A percentile compares a stretch with the other conserved stretches of the same genome.
phyloP scores from a whole-genome alignment of 2,113 vertebrate genomes.

The Empidonax alnorum region DNA sequence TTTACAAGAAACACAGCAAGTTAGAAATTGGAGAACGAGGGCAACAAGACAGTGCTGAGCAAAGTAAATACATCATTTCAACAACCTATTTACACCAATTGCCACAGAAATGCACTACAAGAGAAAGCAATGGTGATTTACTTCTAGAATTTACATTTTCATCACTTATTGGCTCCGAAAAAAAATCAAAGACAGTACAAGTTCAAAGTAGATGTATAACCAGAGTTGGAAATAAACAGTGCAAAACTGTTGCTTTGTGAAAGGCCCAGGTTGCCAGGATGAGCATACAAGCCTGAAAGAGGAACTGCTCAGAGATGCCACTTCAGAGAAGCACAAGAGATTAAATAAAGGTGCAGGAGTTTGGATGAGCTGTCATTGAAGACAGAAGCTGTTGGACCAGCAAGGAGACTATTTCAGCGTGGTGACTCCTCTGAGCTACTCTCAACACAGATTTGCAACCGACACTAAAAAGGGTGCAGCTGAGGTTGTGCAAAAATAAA shows the following conservation, averaged over 20 bases:
- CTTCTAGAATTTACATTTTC: background rate
- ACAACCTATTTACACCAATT: background rate
- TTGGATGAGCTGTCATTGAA: background rate
- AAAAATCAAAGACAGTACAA: background rate
- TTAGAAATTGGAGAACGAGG: background rate
- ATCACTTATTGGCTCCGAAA: background rate
- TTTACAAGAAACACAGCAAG: background rate
- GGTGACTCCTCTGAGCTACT: background rate
- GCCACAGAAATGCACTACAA: background rate
- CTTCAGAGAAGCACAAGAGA: background rate
- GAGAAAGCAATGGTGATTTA: background rate
- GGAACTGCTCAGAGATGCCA: background rate
- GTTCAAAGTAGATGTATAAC: background rate
- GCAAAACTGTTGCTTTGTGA: background rate
- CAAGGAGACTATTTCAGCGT: background rate
- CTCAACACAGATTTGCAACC: background rate
- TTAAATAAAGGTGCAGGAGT: background rate
- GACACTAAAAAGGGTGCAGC: background rate
- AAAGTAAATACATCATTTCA: background rate
- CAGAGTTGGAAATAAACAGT: background rate
- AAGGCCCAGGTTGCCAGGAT: background rate
- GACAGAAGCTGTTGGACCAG: background rate
- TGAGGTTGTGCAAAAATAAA: background rate
- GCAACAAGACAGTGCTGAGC: background rate
- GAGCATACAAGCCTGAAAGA: background rate